These are phyloP conservation scores for Thalpophila matura DNA, from an alignment of 2,888 invertebrate species.

Conservation along the genomic window DNA sequence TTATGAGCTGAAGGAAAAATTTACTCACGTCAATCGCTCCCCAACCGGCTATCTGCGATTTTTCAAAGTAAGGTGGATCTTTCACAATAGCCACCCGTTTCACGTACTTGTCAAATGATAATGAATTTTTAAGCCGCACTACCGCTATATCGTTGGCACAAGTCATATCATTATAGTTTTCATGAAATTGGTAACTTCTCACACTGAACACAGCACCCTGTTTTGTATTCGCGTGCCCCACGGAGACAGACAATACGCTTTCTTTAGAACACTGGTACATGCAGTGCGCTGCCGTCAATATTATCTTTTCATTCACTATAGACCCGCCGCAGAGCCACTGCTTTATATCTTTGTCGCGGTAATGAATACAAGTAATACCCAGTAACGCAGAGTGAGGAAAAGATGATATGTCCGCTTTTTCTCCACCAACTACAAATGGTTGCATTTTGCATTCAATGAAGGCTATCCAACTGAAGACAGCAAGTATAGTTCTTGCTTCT, in stretches of 20 bases:
- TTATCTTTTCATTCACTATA: constrained; percentile 50
- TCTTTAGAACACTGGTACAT: constrained; percentile 4
- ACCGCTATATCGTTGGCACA: constrained; percentile 11
- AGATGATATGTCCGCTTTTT: constrained; percentile 34
- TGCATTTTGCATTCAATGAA: constrained; percentile 38
- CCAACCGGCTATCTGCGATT: constrained; percentile 18
- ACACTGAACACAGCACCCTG: neutral
- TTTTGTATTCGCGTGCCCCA: neutral
- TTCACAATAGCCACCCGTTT: constrained; percentile 22
- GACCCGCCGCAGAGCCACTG: constrained; percentile 38
- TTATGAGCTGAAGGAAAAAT: neutral
- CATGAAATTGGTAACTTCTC: neutral
- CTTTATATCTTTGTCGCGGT: neutral
- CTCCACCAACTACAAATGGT: constrained; percentile 58
- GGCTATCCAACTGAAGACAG: constrained; percentile 9
- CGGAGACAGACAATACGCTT: neutral
- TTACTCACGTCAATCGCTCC: constrained; percentile 17
- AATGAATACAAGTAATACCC: neutral
- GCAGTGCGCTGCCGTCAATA: constrained; percentile 54
- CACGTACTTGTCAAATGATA: constrained; percentile 30
- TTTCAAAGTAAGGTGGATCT: constrained; percentile 10
- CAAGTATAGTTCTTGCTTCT: neutral
- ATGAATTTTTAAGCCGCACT: neutral
- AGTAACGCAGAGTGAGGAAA: constrained; percentile 4
- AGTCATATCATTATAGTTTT: neutral